Percentiles rank a stretch among this genome's conserved stretches.
Conservation (phyloP, 2,888 invertebrate species). For the Drosophila kambysellisi region DNA sequence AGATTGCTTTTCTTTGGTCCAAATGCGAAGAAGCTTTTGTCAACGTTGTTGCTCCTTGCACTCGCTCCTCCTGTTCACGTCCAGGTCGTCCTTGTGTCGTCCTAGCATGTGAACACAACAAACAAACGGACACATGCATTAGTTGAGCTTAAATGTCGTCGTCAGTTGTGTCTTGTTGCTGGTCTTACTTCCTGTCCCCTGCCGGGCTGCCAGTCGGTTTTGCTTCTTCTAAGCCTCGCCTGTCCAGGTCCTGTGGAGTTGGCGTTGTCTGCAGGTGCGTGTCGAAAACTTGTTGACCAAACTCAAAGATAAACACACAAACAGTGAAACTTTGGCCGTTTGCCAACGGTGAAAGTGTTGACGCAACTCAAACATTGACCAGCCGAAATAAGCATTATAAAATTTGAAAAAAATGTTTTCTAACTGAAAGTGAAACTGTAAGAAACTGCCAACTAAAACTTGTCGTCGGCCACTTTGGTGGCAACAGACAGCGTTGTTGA, state of each 20-base stretch:
- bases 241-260: slow-evolving; percentile 19
- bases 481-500: slow-evolving; percentile 1
- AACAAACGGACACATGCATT: slow-evolving; percentile 78
- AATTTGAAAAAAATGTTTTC: slow-evolving; percentile 68
- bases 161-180: slow-evolving; percentile 33
- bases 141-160: slow-evolving; percentile 73
- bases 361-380: slow-evolving; percentile 61
- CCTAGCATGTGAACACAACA: slow-evolving; percentile 71
- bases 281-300: slow-evolving; percentile 80
- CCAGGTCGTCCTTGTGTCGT: slow-evolving; percentile 29
- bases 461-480: slow-evolving; percentile 25
- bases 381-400: slow-evolving; percentile 76
- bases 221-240: neutral
- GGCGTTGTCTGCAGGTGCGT: slow-evolving; percentile 68
- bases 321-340: slow-evolving; percentile 39
- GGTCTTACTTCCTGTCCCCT: slow-evolving; percentile 21
- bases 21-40: slow-evolving; percentile 42
- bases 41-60: slow-evolving; percentile 28
- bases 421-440: slow-evolving; percentile 65
- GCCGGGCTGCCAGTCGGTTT: slow-evolving; percentile 1
- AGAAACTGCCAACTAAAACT: slow-evolving; percentile 43
- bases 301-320: slow-evolving; percentile 76
- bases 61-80: slow-evolving; percentile 1
- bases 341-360: slow-evolving; percentile 69
- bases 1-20: slow-evolving; percentile 62